A percentile compares a stretch with the other conserved stretches of the same genome.
Conservation (phyloP, 2,888 invertebrate genomes). For the Maniola hyperantus region DNA sequence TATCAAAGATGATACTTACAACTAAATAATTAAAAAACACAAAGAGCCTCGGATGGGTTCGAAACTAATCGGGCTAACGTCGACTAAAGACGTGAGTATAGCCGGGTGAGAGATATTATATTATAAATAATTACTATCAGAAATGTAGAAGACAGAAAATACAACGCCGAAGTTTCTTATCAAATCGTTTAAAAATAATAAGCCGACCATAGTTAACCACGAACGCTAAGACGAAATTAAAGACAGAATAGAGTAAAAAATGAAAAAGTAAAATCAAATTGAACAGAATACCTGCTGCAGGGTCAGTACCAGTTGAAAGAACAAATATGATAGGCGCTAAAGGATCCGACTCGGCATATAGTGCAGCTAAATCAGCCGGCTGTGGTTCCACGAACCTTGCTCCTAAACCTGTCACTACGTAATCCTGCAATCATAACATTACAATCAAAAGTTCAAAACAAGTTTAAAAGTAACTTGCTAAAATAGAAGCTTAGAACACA, state of each 20-base stretch:
- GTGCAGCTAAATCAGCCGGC: constrained; percentile 90
- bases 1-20: too few relatives aligned
- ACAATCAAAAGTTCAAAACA: neutral
- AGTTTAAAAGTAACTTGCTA: neutral
- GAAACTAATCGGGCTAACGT: too few relatives aligned
- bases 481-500: neutral
- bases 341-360: constrained; percentile 91
- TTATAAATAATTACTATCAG: neutral
- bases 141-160: too few relatives aligned
- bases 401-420: constrained; percentile 87
- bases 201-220: too few relatives aligned
- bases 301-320: constrained; percentile 95
- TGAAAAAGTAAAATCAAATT: constrained; percentile 44
- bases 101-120: too few relatives aligned
- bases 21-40: too few relatives aligned
- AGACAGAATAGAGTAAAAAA: too few relatives aligned
- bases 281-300: constrained; percentile 81
- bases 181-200: too few relatives aligned
- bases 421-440: constrained; percentile 68
- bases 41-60: too few relatives aligned
- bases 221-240: too few relatives aligned
- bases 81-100: too few relatives aligned
- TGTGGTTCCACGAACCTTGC: constrained; percentile 92
- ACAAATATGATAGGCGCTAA: constrained; percentile 93
- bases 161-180: too few relatives aligned